These are phyloP conservation scores for Apeltes quadracus DNA, from an alignment of 2,113 vertebrate genomes.

Conservation along the genomic window DNA sequence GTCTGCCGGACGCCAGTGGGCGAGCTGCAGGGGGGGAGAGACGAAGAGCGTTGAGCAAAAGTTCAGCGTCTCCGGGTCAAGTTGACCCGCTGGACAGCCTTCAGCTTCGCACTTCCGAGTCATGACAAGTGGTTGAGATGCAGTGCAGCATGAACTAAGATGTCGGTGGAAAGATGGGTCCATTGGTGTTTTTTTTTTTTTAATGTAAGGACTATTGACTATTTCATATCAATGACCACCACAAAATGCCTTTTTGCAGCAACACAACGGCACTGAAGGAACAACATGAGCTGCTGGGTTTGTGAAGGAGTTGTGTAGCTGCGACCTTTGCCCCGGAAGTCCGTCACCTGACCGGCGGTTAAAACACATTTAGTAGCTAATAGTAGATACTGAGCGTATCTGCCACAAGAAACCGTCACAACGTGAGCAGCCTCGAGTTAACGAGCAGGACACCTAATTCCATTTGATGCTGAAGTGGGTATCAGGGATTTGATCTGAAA, in stretches of 20 bases:
- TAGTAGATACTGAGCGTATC: conserved; percentile 10
- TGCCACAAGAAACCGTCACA: background rate
- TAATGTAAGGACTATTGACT: too few species aligned
- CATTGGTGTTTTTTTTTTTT: background rate
- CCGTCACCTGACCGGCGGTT: conserved; percentile 15
- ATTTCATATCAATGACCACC: too few species aligned
- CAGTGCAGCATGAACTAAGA: background rate
- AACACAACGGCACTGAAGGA: background rate
- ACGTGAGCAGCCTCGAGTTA: background rate
- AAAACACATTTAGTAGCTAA: background rate
- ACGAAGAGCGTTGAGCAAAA: background rate
- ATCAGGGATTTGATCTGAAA: background rate
- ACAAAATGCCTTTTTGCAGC: background rate
- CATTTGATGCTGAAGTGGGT: background rate
- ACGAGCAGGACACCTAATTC: background rate
- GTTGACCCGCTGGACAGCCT: background rate
- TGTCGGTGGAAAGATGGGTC: background rate
- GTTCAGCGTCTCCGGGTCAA: background rate
- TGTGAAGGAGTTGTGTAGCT: conserved; percentile 19
- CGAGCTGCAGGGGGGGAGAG: conserved; percentile 67
- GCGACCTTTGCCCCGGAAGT: conserved; percentile 52
- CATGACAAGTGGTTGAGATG: background rate
- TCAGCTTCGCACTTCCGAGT: background rate
- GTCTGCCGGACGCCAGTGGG: conserved; percentile 78
- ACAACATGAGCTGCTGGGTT: background rate